Conservation (phyloP, 2,113 vertebrate species). For the Eulemur rufifrons region DNA sequence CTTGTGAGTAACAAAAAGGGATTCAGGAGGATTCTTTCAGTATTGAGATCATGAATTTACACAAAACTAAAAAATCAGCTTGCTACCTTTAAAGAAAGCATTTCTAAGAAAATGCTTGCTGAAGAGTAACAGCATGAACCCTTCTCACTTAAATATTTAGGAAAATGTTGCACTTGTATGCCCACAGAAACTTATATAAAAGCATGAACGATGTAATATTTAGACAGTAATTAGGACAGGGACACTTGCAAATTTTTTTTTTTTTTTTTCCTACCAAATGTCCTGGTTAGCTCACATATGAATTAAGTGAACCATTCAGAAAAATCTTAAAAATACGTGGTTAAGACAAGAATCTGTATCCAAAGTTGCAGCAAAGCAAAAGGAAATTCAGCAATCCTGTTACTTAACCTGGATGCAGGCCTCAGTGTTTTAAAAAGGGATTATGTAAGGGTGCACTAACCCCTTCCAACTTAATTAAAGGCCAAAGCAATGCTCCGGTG, state of each 20-base stretch:
- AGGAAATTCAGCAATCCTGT: background rate
- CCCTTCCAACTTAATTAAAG: background rate
- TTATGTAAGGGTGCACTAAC: background rate
- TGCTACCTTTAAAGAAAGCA: constrained; percentile 51
- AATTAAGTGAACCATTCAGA: constrained; percentile 4
- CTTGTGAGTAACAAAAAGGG: constrained; percentile 70
- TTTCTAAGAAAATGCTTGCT: constrained; percentile 36
- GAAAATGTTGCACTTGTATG: constrained; percentile 11
- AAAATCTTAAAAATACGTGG: constrained; percentile 15
- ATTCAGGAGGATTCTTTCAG: constrained; percentile 66
- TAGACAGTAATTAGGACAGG: constrained; percentile 39
- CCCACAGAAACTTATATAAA: constrained; percentile 11
- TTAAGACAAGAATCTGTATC: background rate
- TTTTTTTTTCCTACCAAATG: background rate
- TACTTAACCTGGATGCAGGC: background rate
- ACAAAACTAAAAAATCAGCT: constrained; percentile 40
- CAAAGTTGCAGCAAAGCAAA: background rate
- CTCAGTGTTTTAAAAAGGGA: background rate
- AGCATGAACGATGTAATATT: background rate
- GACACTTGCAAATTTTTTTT: background rate
- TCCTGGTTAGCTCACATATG: constrained; percentile 32
- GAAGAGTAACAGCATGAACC: background rate
- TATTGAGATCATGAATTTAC: constrained; percentile 63
- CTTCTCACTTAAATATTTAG: constrained; percentile 49
- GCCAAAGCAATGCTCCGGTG: background rate